Base-by-base conservation (phyloP, 1,140 invertebrate species). In the Diabrotica virgifera region DNA sequence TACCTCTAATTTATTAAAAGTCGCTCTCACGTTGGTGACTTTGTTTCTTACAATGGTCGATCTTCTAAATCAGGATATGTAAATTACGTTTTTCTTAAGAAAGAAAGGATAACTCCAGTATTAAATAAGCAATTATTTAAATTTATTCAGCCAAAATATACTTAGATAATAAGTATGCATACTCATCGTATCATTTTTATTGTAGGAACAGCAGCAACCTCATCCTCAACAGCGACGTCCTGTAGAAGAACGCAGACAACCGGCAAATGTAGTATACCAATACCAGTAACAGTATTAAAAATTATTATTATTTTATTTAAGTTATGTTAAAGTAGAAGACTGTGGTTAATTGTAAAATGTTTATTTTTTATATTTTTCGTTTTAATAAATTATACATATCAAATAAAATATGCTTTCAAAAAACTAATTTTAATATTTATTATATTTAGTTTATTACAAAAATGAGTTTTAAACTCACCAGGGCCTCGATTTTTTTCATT, bases 221-320 rank as follows among this genome's bases (percentile, higher is more conserved):
- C 24, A 24, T 24, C 24, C 24, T 24, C 24, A 24, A 36, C 67
- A 68, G 24, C 62, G 67, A 52, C 10, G 12, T 52, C n/a, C 56
- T 11, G 63, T 59, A 12, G 46, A 57, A 50, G 62, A 57, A 6
- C 62, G 57, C 6, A 59, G 56, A 52, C 63, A 64, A 24, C 55
- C 53, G 6, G 53, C 64, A 10, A 69, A 69, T 60, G 55, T 63
- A 40, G 54, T 65, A 10, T 69, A 69, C 51, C 63, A 65, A 55
- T 69, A 65, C 56, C 63, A 69, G 40, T 68, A 53, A 55, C 36
- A n/a, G 7, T 13, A 37, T 62, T 62, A 52, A 51, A 12, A 62
- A 60, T 11, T 59, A 12, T 52, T 9, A 60, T 11, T 59, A 12
- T 52, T 9, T 64, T 10, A 0, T 0, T 46, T n/a, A 46, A 46